Conservation (phyloP, 2,113 vertebrate species). For the Mastomys coucha region DNA sequence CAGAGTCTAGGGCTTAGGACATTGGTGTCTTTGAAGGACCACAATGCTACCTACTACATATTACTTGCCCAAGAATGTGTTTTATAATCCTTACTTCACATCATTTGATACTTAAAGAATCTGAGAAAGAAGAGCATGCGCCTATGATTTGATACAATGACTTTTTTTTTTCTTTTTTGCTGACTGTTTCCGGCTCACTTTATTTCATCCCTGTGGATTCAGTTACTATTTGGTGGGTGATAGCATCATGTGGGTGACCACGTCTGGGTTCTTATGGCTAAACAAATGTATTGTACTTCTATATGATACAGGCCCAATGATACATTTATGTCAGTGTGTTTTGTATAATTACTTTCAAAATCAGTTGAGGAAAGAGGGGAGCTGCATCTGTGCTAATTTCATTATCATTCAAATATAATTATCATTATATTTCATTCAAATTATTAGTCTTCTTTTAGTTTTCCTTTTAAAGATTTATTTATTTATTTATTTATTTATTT, state of each 20-base stretch:
- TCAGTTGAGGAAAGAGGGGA: constrained; percentile 27
- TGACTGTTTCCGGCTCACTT: constrained; percentile 15
- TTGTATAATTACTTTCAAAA: constrained; percentile 23
- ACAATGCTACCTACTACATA: not conserved
- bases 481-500: too few species aligned
- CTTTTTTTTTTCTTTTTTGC: not conserved
- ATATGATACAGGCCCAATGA: not conserved
- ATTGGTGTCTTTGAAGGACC: not conserved
- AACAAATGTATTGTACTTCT: constrained; percentile 1
- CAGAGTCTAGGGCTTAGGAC: not conserved
- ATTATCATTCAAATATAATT: not conserved
- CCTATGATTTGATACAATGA: not conserved
- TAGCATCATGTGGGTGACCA: too few species aligned
- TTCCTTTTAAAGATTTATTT: too few species aligned
- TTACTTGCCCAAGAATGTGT: not conserved
- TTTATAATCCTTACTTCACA: not conserved
- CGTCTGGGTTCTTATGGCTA: not conserved
- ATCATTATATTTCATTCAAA: not conserved
- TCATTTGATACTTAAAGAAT: constrained; percentile 20
- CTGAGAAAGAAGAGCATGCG: not conserved
- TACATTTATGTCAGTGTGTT: not conserved
- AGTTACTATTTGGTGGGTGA: not conserved
- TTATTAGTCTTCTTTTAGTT: not conserved
- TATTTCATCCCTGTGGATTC: not conserved
- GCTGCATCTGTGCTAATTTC: not conserved